Evolutionary conservation across 2,888 invertebrate species (phyloP).

Genomic region (Dendrolimus pini): DNA sequence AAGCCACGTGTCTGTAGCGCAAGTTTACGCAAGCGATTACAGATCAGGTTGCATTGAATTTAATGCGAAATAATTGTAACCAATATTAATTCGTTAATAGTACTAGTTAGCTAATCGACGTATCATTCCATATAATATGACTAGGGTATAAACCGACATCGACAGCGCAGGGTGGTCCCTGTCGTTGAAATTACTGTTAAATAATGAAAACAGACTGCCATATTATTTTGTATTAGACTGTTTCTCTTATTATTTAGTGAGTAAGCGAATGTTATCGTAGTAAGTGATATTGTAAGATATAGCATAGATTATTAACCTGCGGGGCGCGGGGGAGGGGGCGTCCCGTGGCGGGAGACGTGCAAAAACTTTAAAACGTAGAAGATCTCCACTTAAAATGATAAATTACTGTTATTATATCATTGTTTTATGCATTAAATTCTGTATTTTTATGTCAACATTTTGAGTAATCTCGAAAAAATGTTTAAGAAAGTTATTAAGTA

Average conservation of each 20-base stretch:
- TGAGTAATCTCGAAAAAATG: no score
- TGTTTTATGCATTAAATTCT: no score
- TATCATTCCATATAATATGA: background rate
- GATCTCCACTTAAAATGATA: no score
- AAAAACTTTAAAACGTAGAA: no score
- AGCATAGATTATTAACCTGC: conserved; percentile 4
- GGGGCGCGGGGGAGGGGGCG: conserved; percentile 1
- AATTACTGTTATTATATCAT: no score
- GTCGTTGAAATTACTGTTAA: background rate
- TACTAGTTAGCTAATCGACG: background rate
- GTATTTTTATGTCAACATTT: no score
- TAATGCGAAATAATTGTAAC: background rate
- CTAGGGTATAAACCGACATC: background rate
- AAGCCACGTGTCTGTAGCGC: no score
- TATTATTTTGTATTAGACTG: conserved; percentile 27
- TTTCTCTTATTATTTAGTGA: background rate
- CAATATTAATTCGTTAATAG: background rate
- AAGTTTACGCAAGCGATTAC: background rate
- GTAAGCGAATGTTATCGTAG: background rate
- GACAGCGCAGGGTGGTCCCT: no score
- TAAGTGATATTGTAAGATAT: background rate
- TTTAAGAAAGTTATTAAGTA: no score
- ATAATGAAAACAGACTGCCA: conserved; percentile 44
- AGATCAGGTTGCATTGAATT: background rate
- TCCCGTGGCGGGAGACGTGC: no score